phyloP scores from a whole-genome alignment of 2,797 vertebrate genomes.

The Falco cherrug region DNA sequence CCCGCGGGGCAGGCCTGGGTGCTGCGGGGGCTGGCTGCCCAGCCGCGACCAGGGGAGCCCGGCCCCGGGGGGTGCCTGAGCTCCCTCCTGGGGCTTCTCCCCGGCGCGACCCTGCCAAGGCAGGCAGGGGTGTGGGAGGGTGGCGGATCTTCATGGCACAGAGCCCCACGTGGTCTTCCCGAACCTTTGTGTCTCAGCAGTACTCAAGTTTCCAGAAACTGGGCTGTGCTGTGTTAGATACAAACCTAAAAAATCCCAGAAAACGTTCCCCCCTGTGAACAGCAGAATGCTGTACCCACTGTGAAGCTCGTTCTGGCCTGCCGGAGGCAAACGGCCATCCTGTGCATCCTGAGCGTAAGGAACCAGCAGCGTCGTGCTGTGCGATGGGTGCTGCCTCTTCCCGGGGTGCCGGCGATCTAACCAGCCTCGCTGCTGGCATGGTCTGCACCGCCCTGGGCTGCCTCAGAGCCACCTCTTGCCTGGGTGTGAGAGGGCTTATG shows the following conservation, averaged over 20 bases:
- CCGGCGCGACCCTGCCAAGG: rapidly evolving
- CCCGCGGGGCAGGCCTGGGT: rapidly evolving
- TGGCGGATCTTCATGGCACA: rapidly evolving
- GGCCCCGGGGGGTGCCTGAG: rapidly evolving
- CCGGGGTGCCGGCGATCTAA: rapidly evolving
- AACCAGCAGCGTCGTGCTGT: background rate
- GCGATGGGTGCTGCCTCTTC: background rate
- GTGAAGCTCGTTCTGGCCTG: rapidly evolving
- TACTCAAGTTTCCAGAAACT: background rate
- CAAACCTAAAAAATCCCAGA: background rate
- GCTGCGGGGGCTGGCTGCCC: background rate
- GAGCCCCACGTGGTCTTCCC: rapidly evolving
- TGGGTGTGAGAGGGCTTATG: rapidly evolving
- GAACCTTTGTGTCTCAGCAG: rapidly evolving
- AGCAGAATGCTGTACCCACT: rapidly evolving
- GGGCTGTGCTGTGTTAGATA: background rate
- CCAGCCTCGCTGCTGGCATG: background rate
- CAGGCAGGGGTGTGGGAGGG: rapidly evolving
- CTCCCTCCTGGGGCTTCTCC: rapidly evolving
- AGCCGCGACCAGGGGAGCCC: too few species aligned
- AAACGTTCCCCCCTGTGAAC: rapidly evolving
- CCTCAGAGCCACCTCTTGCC: background rate
- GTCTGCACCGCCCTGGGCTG: background rate
- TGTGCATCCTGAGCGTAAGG: rapidly evolving
- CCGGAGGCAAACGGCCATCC: background rate